Base-by-base conservation (phyloP, 2,113 vertebrate genomes). In the Dolichotis patagonum region DNA sequence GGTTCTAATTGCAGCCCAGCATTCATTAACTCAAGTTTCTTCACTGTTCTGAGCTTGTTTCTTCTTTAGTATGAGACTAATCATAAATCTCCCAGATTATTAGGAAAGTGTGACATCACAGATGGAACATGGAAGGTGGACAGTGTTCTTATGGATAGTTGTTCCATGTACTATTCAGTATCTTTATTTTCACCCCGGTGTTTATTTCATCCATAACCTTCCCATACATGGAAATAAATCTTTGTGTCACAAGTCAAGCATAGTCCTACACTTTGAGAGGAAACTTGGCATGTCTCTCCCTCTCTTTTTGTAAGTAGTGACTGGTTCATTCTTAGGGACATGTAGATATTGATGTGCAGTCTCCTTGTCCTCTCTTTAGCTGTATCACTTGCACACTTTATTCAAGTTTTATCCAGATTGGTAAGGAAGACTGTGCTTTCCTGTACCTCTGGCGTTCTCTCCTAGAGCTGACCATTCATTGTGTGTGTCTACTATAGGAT, bases 391-490 rank as follows among this genome's bases (percentile, higher is more conserved):
- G 19, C 75, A 77, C n/a, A 3, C 13, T 94, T 94, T 75, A 63
- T 89, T 95, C 60, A 63, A 41, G 24, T 10, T 95, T 75, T 75
- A 41, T 89, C 58, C n/a, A 78, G 20, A 81, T 56, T 87, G 88
- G 35, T 62, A 96, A 49, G 30, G 75, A 69, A 83, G 62, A 71
- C 20, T 5, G 0, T 75, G 24, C n/a, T 90, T 87, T 52, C 52
- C 19, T 71, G 10, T 93, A 7, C 65, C 30, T 62, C 46, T 90
- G 85, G 38, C 77, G 54, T 73, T 69, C 38, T 94, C 56, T 93
- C 60, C 60, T 92, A 67, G 43, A 81, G 43, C 71, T 94, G 49
- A 85, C 14, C 22, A 8, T 56, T 87, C 14, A 4, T 56, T 75
- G 28, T 93, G 9, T 73, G 67, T 16, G 32, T 13, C 54, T 88